Evolutionary conservation across 2,888 invertebrate genomes (phyloP).

Genomic region (Cylloceria caligata): DNA sequence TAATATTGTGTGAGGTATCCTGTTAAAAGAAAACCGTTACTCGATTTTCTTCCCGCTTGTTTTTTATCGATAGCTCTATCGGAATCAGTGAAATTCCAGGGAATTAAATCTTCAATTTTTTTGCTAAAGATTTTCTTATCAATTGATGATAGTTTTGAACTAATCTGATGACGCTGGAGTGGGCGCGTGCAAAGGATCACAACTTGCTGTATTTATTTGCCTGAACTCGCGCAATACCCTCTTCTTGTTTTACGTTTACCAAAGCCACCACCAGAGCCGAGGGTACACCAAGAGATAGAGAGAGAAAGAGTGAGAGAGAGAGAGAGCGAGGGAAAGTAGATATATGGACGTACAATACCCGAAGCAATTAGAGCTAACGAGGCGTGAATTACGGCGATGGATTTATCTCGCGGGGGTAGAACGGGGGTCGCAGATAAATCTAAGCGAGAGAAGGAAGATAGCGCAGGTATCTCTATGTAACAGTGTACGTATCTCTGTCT

Average conservation of each 20-base stretch:
- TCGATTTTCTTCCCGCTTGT: constrained; percentile 44
- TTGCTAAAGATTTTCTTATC: constrained; percentile 14
- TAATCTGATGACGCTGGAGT: constrained; percentile 7
- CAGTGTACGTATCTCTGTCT: constrained; percentile 10
- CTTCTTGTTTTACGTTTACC: constrained; percentile 2
- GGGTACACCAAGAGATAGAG: not conserved
- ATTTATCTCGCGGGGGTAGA: constrained; percentile 65
- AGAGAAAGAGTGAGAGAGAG: too few relatives aligned
- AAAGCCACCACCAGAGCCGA: constrained; percentile 13
- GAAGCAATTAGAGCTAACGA: constrained; percentile 68
- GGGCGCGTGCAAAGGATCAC: not conserved
- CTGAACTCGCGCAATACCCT: constrained; percentile 6
- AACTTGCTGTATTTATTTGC: constrained; percentile 20
- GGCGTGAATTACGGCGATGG: constrained; percentile 68
- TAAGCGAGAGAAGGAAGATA: constrained; percentile 58
- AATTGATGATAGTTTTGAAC: not conserved
- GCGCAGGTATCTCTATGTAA: constrained; percentile 11
- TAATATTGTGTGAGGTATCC: too few relatives aligned
- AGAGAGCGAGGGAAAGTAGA: constrained; percentile 9
- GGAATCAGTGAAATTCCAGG: constrained; percentile 6
- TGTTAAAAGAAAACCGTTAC: constrained; percentile 18
- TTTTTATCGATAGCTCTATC: constrained; percentile 19
- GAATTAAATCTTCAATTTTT: constrained; percentile 24
- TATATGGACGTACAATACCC: constrained; percentile 63
- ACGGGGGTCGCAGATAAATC: constrained; percentile 64